These are phyloP conservation scores for Noctilio leporinus DNA, from an alignment of 2,113 vertebrate genomes.

Conservation along the genomic window DNA sequence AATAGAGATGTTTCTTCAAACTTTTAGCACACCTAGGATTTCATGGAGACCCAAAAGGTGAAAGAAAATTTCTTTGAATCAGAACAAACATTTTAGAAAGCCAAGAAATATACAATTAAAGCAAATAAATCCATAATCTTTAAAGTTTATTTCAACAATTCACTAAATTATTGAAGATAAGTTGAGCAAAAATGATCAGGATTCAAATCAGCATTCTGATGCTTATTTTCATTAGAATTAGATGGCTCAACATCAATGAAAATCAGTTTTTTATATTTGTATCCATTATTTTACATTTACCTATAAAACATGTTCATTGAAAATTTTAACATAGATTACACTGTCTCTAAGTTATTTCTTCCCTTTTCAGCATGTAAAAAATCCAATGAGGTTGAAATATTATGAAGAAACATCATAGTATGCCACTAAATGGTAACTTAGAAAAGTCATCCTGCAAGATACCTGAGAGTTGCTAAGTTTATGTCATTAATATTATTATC, in stretches of 20 bases:
- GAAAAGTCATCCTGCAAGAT: background rate
- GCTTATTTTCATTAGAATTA: background rate
- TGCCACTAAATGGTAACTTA: background rate
- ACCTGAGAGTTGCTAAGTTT: background rate
- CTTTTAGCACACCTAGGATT: background rate
- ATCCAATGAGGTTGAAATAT: background rate
- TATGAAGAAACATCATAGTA: background rate
- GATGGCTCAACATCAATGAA: background rate
- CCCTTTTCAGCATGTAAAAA: background rate
- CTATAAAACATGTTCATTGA: background rate
- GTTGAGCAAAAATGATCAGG: background rate
- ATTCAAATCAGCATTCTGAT: background rate
- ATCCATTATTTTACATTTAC: background rate
- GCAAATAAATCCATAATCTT: background rate
- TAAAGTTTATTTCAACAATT: background rate
- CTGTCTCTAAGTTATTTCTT: background rate
- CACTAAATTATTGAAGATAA: background rate
- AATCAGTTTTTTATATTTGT: background rate
- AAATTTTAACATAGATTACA: background rate
- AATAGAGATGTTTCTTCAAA: background rate
- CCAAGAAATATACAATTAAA: background rate
- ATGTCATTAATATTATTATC: background rate
- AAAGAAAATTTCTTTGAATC: background rate
- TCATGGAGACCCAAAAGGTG: background rate
- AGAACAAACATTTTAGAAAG: background rate